Evolutionary conservation across 2,888 invertebrate genomes (phyloP).

Genomic region (Helleia helle): DNA sequence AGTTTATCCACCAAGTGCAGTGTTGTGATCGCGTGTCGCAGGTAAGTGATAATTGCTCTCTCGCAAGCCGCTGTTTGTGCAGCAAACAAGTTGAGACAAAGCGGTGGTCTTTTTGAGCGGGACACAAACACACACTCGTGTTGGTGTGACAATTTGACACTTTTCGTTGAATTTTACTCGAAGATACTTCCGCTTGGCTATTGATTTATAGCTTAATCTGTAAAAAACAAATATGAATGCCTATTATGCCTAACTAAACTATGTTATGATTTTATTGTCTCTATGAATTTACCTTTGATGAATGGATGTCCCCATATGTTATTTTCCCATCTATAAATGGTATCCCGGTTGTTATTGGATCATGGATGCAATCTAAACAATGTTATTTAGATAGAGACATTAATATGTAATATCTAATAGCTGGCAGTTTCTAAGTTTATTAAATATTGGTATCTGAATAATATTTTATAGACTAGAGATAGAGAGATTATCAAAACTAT

Average conservation of each 20-base stretch:
- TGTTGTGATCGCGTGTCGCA: constrained; percentile 68
- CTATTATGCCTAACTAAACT: not conserved
- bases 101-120: constrained; percentile 44
- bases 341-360: too few relatives aligned
- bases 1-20: constrained; percentile 68
- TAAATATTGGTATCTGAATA: too few relatives aligned
- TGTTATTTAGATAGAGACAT: too few relatives aligned
- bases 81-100: constrained; percentile 45
- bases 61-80: constrained; percentile 56
- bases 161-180: constrained; percentile 24
- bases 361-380: too few relatives aligned
- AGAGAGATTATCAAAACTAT: too few relatives aligned
- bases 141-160: constrained; percentile 45
- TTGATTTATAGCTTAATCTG: not conserved
- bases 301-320: too few relatives aligned
- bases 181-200: not conserved
- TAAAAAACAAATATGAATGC: too few relatives aligned
- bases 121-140: constrained; percentile 34
- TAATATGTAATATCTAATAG: too few relatives aligned
- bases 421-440: too few relatives aligned
- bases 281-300: too few relatives aligned
- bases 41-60: constrained; percentile 71
- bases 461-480: too few relatives aligned
- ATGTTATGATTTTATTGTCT: not conserved
- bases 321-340: too few relatives aligned